These are phyloP conservation scores for Syndactyla subalaris DNA, from an alignment of 2,797 vertebrate genomes.

Conservation along the genomic window DNA sequence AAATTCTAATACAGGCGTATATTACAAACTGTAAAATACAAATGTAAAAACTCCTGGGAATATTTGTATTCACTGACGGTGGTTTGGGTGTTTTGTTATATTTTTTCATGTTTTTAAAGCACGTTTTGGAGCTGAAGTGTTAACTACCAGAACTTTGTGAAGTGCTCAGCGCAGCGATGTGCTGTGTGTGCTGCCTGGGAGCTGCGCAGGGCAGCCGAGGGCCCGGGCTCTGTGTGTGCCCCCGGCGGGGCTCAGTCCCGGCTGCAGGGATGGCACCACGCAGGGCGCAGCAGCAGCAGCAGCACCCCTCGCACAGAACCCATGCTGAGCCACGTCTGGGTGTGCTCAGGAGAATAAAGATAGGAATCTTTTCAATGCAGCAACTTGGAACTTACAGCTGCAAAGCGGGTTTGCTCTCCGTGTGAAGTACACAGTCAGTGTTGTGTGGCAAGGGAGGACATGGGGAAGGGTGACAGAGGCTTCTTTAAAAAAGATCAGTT, in stretches of 20 bases:
- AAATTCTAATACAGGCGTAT: background rate
- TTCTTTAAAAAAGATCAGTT: background rate
- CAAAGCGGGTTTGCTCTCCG: background rate
- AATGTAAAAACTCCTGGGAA: background rate
- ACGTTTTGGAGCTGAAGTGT: background rate
- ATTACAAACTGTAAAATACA: background rate
- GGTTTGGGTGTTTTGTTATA: background rate
- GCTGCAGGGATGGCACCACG: background rate
- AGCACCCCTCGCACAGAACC: background rate
- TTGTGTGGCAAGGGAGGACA: background rate
- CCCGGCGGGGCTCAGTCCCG: background rate
- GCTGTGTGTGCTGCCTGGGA: background rate
- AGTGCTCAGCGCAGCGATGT: background rate
- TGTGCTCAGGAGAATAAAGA: background rate
- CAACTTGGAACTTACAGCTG: background rate
- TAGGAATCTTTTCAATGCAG: background rate
- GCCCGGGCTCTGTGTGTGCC: background rate
- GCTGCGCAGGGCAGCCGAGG: background rate
- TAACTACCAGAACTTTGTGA: background rate
- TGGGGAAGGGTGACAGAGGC: background rate
- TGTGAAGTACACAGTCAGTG: background rate
- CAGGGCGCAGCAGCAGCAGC: background rate
- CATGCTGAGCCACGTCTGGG: background rate
- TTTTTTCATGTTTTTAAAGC: background rate
- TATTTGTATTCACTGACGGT: background rate